These are phyloP conservation scores for Spatula clypeata DNA, from an alignment of 2,797 vertebrate genomes.

Conservation along the genomic window DNA sequence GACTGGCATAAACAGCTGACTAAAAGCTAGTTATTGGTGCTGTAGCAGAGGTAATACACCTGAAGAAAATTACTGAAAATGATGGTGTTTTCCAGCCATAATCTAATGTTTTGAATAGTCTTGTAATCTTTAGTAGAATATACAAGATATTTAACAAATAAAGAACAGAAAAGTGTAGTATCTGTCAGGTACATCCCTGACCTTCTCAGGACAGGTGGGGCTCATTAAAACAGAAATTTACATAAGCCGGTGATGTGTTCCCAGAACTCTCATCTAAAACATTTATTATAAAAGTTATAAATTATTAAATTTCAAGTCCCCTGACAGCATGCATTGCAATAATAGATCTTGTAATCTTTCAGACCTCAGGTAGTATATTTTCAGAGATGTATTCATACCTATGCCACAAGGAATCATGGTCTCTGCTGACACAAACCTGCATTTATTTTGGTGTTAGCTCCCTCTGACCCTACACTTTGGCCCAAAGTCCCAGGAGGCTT, in stretches of 20 bases:
- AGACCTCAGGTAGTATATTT: neutral
- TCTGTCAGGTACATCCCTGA: neutral
- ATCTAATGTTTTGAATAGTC: neutral
- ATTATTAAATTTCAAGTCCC: neutral
- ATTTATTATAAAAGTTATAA: accelerated
- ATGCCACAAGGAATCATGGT: accelerated
- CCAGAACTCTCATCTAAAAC: neutral
- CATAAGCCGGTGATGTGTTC: neutral
- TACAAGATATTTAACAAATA: neutral
- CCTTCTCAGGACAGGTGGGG: neutral
- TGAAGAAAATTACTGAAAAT: neutral
- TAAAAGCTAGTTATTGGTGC: neutral
- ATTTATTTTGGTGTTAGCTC: neutral
- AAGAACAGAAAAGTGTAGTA: neutral
- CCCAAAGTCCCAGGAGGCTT: neutral
- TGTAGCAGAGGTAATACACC: neutral
- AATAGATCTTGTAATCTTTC: neutral
- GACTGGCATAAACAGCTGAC: neutral
- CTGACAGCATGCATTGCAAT: accelerated
- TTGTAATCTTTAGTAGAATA: neutral
- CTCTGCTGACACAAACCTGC: neutral
- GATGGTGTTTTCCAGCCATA: no score
- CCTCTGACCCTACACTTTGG: neutral
- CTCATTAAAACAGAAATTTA: neutral
- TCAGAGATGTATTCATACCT: accelerated